Evolutionary conservation across 1,140 invertebrate species (phyloP), one percentile per base, ranked within the genome.

Genomic region (Drosophila kikkawai): DNA sequence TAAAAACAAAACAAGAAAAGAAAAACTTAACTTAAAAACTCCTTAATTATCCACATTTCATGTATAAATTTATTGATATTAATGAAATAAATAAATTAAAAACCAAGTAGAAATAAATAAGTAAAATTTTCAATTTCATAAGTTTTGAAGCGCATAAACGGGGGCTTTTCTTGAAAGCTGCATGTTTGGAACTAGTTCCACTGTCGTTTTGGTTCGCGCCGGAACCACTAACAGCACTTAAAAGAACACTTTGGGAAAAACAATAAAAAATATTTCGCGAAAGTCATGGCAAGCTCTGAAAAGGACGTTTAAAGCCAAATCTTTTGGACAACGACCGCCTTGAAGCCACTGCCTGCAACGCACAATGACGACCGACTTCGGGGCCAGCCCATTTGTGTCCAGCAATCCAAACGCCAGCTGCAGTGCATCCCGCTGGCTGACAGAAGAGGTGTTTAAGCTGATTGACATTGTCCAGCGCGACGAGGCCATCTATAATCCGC

Each of bases 401-500:
- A 79, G 67, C 26, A 90, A 79, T 45, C 64, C 79, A 15, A 85
- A 47, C 45, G 61, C 81, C 9, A 85, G 66, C 58, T 90, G 69
- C 69, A 80, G 45, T 51, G 63, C 87, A 8, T 90, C 91, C 4
- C 83, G 91, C 8, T 92, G 91, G 91, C 58, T 92, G 2, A 91
- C 91, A 5, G 91, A 92, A 56, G 91, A 92, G 32, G 91, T 92
- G 6, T 92, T 92, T 8, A 91, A 88, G 37, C 37, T 92, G 53
- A 92, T 92, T 37, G 91, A 92, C 75, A 77, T 92, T 71, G 91
- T 92, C 26, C 91, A 91, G 42, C 67, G 84, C 15, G 90, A 92
- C 82, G 91, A 92, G 50, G 91, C 91, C 9, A 92, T 92, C 41
- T 92, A 92, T 61, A 92, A 92, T 79, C 91, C 91, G 3, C 53